Conservation (phyloP, 23 tunicate genomes). For the Styela plicata region DNA sequence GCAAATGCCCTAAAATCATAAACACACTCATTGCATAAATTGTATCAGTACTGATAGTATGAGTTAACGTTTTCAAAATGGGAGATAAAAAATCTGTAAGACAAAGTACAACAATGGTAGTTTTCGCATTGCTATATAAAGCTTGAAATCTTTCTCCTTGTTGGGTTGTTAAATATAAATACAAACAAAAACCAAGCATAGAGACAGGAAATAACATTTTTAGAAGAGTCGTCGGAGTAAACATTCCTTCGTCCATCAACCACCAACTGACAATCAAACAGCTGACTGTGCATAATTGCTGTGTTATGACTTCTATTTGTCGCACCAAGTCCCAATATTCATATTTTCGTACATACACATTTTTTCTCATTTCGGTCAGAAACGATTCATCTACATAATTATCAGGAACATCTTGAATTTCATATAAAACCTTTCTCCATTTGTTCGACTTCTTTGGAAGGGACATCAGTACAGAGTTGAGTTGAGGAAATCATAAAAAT, state of each 20-base stretch:
- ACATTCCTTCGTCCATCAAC: slow-evolving; percentile 41
- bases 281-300: slow-evolving; percentile 64
- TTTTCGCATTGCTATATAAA: slow-evolving; percentile 34
- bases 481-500: too few relatives aligned
- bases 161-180: slow-evolving; percentile 4
- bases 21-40: slow-evolving; percentile 73
- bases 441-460: too few relatives aligned
- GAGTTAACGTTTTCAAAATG: slow-evolving; percentile 70
- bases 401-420: slow-evolving; percentile 73
- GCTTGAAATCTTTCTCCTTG: background rate
- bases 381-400: slow-evolving; percentile 70
- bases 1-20: slow-evolving; percentile 57
- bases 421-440: slow-evolving; percentile 75
- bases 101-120: slow-evolving; percentile 49
- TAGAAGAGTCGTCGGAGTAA: slow-evolving; percentile 34
- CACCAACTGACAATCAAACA: slow-evolving; percentile 67
- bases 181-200: slow-evolving; percentile 31
- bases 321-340: slow-evolving; percentile 44
- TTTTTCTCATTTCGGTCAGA: slow-evolving; percentile 45
- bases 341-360: slow-evolving; percentile 40
- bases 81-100: slow-evolving; percentile 72
- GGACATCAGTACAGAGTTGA: too few relatives aligned
- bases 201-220: slow-evolving; percentile 6
- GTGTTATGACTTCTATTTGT: slow-evolving; percentile 49
- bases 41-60: slow-evolving; percentile 91